phyloP scores from a whole-genome alignment of 2,113 vertebrate genomes.

The Thalassarche chlororhynchos region DNA sequence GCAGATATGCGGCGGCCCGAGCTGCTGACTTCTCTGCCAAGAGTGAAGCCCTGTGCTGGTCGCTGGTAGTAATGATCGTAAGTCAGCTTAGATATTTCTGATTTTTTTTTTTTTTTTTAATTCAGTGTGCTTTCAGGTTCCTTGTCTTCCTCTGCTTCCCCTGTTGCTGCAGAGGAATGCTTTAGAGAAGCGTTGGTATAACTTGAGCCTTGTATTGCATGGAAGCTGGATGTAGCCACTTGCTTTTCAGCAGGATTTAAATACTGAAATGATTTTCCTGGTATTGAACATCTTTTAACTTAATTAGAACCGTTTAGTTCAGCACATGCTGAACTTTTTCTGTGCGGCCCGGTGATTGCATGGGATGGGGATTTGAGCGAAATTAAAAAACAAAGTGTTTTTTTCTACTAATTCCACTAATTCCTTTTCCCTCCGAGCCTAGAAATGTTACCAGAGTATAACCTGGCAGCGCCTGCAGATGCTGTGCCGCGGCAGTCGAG shows the following conservation, averaged over 20 bases:
- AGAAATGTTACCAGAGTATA: neutral
- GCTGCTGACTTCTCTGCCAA: neutral
- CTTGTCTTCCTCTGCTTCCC: neutral
- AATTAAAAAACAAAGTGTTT: neutral
- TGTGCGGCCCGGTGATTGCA: rapidly evolving
- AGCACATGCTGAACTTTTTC: neutral
- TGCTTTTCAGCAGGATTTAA: neutral
- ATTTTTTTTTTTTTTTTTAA: neutral
- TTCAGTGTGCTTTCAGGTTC: neutral
- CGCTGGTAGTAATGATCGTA: neutral
- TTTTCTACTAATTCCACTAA: neutral
- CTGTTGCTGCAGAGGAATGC: neutral
- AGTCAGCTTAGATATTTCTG: neutral
- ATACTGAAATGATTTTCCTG: neutral
- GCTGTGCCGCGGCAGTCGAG: neutral
- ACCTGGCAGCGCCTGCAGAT: neutral
- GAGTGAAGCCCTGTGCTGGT: neutral
- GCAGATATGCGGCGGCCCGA: neutral
- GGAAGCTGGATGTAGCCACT: neutral
- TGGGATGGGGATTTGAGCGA: neutral
- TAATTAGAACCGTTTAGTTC: neutral
- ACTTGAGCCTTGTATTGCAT: neutral
- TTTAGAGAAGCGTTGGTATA: neutral
- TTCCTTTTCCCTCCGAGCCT: neutral
- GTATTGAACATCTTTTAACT: rapidly evolving